Conservation (phyloP, 2,888 invertebrate species). For the Siphonodentalium dalli region DNA sequence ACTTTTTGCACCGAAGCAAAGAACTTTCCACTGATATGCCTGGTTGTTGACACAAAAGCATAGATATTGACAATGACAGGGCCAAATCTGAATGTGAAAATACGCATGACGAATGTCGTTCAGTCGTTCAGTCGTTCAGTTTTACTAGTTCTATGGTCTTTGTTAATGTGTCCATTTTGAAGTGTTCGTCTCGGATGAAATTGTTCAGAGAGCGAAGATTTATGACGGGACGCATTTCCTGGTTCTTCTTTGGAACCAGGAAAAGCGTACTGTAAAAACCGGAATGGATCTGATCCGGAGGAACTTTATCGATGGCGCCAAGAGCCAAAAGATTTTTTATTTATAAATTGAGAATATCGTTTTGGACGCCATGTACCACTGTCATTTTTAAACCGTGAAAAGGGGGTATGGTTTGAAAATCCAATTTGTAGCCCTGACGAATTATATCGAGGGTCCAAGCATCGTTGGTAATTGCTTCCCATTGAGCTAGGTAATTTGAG, state of each 20-base stretch:
- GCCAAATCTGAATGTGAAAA: too few relatives aligned
- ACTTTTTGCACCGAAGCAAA: too few relatives aligned
- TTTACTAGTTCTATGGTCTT: conserved; percentile 18
- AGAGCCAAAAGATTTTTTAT: conserved; percentile 17
- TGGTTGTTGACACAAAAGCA: too few relatives aligned
- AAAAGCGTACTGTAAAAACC: conserved; percentile 28
- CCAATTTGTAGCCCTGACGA: conserved; percentile 13
- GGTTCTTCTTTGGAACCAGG: conserved; percentile 19
- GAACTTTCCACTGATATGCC: too few relatives aligned
- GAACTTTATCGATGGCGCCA: conserved; percentile 16
- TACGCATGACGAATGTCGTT: conserved; percentile 16
- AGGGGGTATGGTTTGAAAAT: conserved; percentile 8
- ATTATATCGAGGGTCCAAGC: conserved; percentile 13
- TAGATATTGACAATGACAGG: too few relatives aligned
- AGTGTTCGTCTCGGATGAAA: conserved; percentile 29
- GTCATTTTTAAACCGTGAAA: conserved; percentile 13
- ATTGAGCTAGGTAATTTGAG: conserved; percentile 3
- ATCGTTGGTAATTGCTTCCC: conserved; percentile 21
- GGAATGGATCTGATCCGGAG: conserved; percentile 4
- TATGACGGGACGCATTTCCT: conserved; percentile 23
- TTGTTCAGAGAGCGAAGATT: conserved; percentile 26
- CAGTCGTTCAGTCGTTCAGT: conserved; percentile 16
- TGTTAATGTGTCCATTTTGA: conserved; percentile 26
- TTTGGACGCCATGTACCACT: background rate
- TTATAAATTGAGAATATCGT: conserved; percentile 18